A percentile compares a stretch with the other conserved stretches of the same genome.
Conservation (phyloP, 2,113 vertebrate species). For the Lepus americanus region DNA sequence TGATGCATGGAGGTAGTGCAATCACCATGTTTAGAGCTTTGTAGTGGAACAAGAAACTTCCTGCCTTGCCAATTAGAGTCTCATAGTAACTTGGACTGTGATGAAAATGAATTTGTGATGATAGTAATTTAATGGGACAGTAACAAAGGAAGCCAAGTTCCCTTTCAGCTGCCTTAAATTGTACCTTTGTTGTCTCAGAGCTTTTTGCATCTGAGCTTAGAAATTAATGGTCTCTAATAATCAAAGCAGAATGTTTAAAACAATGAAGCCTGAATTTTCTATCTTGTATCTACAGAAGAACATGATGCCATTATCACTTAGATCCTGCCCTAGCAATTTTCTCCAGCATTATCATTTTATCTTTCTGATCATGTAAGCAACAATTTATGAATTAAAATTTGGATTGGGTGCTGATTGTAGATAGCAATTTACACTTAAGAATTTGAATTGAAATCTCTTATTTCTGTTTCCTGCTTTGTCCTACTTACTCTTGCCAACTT, state of each 20-base stretch:
- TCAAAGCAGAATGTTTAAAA: constrained; percentile 75
- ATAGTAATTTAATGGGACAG: constrained; percentile 83
- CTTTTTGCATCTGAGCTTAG: constrained; percentile 82
- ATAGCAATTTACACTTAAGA: neutral
- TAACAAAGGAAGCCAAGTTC: constrained; percentile 74
- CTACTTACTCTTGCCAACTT: neutral
- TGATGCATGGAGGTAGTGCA: neutral
- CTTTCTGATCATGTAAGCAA: constrained; percentile 35
- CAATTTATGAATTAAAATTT: constrained; percentile 60
- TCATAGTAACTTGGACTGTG: constrained; percentile 65
- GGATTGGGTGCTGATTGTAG: neutral
- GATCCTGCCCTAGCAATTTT: constrained; percentile 65
- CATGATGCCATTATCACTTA: constrained; percentile 71
- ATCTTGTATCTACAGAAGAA: constrained; percentile 76
- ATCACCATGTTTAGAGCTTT: constrained; percentile 24
- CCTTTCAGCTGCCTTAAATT: constrained; percentile 81
- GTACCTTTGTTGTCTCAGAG: constrained; percentile 85
- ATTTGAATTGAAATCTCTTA: neutral
- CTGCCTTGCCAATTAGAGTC: constrained; percentile 62
- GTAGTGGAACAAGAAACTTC: constrained; percentile 61
- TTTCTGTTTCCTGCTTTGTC: constrained; percentile 36
- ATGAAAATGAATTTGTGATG: constrained; percentile 79
- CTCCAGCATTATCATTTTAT: constrained; percentile 48
- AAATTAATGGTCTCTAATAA: constrained; percentile 86
- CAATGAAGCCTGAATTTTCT: constrained; percentile 66